Percentiles rank a stretch among this genome's conserved stretches.
These are phyloP conservation scores for Nothocercus julius DNA, from an alignment of 2,113 vertebrate species.

Conservation along the genomic window DNA sequence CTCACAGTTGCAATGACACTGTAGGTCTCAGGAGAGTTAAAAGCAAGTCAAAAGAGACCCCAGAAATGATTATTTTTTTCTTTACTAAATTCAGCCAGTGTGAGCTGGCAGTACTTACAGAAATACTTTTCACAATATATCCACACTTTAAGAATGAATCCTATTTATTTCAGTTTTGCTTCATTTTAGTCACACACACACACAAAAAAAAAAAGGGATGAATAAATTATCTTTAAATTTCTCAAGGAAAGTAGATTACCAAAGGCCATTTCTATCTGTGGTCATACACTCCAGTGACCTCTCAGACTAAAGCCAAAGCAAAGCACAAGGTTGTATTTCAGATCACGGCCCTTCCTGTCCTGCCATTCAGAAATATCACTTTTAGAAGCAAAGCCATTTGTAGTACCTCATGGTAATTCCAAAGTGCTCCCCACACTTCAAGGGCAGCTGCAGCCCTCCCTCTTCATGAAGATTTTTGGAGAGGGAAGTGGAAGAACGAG, in stretches of 20 bases:
- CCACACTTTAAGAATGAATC: neutral
- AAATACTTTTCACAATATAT: neutral
- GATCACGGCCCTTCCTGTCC: neutral
- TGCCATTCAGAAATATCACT: neutral
- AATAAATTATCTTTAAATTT: neutral
- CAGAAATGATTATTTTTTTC: neutral
- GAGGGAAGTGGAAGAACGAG: neutral
- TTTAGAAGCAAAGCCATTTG: neutral
- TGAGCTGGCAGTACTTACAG: neutral
- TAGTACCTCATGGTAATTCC: neutral
- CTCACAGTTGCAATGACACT: neutral
- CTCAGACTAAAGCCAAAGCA: neutral
- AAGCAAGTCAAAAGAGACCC: neutral
- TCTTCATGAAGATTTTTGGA: neutral
- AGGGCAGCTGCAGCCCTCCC: neutral
- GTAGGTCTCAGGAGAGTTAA: neutral
- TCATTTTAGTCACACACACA: neutral
- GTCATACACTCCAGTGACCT: neutral
- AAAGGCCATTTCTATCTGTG: neutral
- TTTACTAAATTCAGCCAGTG: neutral
- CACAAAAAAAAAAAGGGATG: neutral
- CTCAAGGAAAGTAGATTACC: neutral
- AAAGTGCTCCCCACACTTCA: neutral
- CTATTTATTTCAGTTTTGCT: neutral
- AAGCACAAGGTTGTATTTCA: neutral